Percentiles rank a stretch among this genome's conserved stretches.
Conservation (phyloP, 2,113 vertebrate genomes). For the Myocastor coypus region DNA sequence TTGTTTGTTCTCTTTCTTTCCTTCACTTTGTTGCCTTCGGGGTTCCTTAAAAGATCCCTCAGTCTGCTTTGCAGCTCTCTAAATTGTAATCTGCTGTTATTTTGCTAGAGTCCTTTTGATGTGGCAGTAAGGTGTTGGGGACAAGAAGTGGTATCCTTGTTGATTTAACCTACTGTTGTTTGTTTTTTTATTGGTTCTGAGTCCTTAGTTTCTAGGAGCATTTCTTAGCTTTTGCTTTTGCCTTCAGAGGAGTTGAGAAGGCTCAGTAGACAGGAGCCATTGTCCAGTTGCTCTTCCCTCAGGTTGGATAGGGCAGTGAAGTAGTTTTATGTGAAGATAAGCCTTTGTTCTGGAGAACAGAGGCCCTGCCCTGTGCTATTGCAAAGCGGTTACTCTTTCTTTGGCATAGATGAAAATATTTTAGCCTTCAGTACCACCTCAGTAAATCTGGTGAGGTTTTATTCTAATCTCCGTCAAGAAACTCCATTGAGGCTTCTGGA, state of each 20-base stretch:
- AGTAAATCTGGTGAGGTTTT: background rate
- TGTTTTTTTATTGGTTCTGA: background rate
- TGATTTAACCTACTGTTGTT: background rate
- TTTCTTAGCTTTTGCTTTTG: background rate
- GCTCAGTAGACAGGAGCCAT: background rate
- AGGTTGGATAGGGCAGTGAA: background rate
- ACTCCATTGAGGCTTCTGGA: background rate
- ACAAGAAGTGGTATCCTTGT: background rate
- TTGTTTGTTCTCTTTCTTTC: background rate
- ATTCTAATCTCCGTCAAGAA: background rate
- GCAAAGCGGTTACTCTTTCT: background rate
- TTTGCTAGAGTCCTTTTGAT: background rate
- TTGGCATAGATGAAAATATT: background rate
- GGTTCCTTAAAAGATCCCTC: slow-evolving; percentile 43
- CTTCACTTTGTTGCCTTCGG: background rate
- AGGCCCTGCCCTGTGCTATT: background rate
- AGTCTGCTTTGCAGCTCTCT: background rate
- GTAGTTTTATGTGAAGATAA: background rate
- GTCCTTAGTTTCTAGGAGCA: background rate
- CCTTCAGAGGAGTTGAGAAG: background rate
- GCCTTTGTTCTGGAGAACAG: background rate
- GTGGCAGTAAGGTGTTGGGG: background rate
- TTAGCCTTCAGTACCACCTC: background rate
- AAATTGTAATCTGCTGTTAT: background rate
- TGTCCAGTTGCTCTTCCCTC: background rate